These are phyloP conservation scores for Gambusia yucatana DNA, from an alignment of 2,797 vertebrate genomes.

Conservation along the genomic window DNA sequence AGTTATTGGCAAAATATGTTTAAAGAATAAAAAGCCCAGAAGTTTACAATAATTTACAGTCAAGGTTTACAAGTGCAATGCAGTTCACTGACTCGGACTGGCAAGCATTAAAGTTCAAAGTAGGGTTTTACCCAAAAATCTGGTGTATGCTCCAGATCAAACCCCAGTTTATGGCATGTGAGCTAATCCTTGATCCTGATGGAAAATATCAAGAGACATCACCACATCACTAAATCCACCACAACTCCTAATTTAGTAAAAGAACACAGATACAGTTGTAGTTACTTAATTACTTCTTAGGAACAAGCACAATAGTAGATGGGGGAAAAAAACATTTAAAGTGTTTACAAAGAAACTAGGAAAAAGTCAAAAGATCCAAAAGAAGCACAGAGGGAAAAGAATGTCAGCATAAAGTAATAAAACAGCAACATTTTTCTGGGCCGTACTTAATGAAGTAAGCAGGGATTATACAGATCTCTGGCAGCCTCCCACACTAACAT, in stretches of 20 bases:
- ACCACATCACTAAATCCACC: slow-evolving; percentile 32
- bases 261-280: slow-evolving; percentile 9
- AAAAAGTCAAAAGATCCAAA: slow-evolving; percentile 2
- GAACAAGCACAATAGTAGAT: slow-evolving; percentile 10
- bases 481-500: slow-evolving; percentile 62
- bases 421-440: slow-evolving; percentile 31
- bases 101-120: slow-evolving; percentile 18
- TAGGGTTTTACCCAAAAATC: slow-evolving; percentile 12
- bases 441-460: slow-evolving; percentile 46
- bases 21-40: neutral
- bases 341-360: neutral
- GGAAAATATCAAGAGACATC: slow-evolving; percentile 40
- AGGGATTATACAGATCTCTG: slow-evolving; percentile 56
- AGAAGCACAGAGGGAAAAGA: slow-evolving; percentile 19
- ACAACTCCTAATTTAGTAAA: neutral
- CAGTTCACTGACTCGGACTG: slow-evolving; percentile 1
- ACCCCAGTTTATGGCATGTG: slow-evolving; percentile 27
- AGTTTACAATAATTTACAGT: slow-evolving; percentile 6
- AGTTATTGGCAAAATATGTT: neutral
- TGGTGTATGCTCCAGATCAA: slow-evolving; percentile 19
- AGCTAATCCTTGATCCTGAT: slow-evolving; percentile 28
- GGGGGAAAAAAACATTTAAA: neutral
- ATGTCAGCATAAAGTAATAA: slow-evolving; percentile 9
- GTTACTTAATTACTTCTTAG: slow-evolving; percentile 8
- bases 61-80: slow-evolving; percentile 2